phyloP scores from a whole-genome alignment of 2,888 invertebrate genomes.

The Pseudococcus longispinus region DNA sequence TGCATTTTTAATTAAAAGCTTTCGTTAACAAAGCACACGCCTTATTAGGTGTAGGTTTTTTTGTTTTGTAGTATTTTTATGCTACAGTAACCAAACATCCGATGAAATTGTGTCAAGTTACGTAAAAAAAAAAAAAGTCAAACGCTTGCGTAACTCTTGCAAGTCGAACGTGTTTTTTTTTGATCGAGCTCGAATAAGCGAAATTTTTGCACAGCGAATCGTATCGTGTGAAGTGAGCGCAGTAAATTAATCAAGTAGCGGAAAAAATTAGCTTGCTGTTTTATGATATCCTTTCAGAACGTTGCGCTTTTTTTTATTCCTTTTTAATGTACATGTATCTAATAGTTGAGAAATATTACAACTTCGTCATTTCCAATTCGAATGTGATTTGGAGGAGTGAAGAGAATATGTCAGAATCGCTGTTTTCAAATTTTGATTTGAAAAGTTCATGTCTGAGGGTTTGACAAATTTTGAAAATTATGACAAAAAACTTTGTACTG shows the following conservation, averaged over 20 bases:
- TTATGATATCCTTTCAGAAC: too few relatives aligned
- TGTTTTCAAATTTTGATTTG: too few relatives aligned
- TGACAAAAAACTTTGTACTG: too few relatives aligned
- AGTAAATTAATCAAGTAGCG: background rate
- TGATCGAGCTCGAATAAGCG: background rate
- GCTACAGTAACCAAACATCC: background rate
- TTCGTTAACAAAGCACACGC: conserved; percentile 24
- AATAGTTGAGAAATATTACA: too few relatives aligned
- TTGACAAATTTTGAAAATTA: too few relatives aligned
- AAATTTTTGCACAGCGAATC: background rate
- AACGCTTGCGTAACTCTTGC: background rate
- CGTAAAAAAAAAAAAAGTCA: background rate
- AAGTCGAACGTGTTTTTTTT: background rate
- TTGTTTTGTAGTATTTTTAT: background rate
- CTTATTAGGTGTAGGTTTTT: conserved; percentile 5
- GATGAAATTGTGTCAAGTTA: conserved; percentile 28
- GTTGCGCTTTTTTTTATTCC: too few relatives aligned
- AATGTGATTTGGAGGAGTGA: too few relatives aligned
- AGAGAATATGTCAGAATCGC: too few relatives aligned
- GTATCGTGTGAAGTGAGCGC: background rate
- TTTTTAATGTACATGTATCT: too few relatives aligned
- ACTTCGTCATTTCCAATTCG: too few relatives aligned
- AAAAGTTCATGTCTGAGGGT: too few relatives aligned
- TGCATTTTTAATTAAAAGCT: conserved; percentile 44
- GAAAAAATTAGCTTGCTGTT: background rate